Conservation (phyloP, 2,888 invertebrate species). For the Drosophila algonquin region DNA sequence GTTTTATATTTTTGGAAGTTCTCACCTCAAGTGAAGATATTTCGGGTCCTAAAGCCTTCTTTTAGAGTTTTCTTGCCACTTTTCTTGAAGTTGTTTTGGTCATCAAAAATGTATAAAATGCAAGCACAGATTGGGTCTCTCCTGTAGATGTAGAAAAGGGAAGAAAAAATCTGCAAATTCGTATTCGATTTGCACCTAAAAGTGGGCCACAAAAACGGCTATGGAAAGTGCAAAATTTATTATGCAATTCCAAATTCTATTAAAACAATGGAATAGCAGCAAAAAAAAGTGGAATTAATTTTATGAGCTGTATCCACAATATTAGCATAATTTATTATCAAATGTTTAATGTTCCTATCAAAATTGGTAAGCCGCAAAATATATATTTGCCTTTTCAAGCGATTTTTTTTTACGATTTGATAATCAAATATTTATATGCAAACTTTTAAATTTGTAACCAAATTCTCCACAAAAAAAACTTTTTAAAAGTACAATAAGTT, state of each 20-base stretch:
- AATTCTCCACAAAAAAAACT: not conserved
- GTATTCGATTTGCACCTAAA: not conserved
- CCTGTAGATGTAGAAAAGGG: not conserved
- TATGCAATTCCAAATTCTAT: not conserved
- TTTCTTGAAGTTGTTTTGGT: not conserved
- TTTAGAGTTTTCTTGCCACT: conserved; percentile 3
- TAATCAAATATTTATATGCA: too few species aligned
- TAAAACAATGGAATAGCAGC: not conserved
- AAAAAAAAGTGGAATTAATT: not conserved
- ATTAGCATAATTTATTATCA: not conserved
- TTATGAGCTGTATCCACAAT: not conserved
- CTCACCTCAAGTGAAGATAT: conserved; percentile 23
- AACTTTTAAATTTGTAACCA: too few species aligned
- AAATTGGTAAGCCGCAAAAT: not conserved
- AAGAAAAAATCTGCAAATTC: not conserved
- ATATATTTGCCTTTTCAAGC: not conserved
- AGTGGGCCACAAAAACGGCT: not conserved
- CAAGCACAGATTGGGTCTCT: not conserved
- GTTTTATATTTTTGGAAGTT: not conserved
- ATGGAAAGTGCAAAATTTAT: not conserved
- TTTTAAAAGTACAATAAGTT: too few species aligned
- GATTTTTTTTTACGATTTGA: not conserved
- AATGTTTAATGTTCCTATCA: not conserved
- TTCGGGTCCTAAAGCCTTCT: conserved; percentile 1
- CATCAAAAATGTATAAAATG: not conserved